Evolutionary conservation across 2,113 vertebrate genomes (phyloP), one percentile per base, ranked within the genome.

Genomic region (Oreochromis tanganicae): DNA sequence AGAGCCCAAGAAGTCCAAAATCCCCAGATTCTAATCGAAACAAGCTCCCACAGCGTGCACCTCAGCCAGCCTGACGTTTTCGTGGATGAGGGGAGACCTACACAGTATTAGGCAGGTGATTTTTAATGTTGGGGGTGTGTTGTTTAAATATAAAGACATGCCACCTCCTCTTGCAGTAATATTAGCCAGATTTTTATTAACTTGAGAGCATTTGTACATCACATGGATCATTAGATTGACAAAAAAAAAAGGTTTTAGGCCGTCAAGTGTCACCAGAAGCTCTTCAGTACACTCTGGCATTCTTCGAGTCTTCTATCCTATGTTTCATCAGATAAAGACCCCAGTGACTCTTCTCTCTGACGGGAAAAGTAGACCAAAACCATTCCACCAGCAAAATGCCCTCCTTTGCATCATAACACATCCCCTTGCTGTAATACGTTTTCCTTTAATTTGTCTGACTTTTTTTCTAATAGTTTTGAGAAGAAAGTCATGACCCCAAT

Each of bases 101-200:
- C 71, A 78, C 43, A 50, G 6, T 29, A 75, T 75, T 48, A 32
- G 43, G 14, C 43, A 75, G 27, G 16, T 50, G 16, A 50, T 50
- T 78, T 78, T 78, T 50, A 50, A 32, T 32, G 43, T 50, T 1
- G 24, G 27, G 43, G 9, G 2, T 29, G 71, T 78, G 6, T 50
- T 32, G 9, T 78, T 78, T n/a, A 63, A 50, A 59, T 46, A 27
- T 19, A 17, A 83, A 32, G 48, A 46, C 43, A 43, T 82, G 48
- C 80, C 9, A 27, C 54, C 50, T 6, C n/a, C 81, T 21, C 38
- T 24, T 89, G 10, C 7, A 79, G 54, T 52, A 88, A 84, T 34
- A 38, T 57, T 36, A 6, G 34, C 56, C 9, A 61, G 32, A 17
- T 57, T 59, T 79, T 48, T n/a, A 80, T 66, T 66, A 54, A 81